These are phyloP conservation scores for Malurus leucopterus DNA, from an alignment of 2,797 vertebrate genomes.

Conservation along the genomic window DNA sequence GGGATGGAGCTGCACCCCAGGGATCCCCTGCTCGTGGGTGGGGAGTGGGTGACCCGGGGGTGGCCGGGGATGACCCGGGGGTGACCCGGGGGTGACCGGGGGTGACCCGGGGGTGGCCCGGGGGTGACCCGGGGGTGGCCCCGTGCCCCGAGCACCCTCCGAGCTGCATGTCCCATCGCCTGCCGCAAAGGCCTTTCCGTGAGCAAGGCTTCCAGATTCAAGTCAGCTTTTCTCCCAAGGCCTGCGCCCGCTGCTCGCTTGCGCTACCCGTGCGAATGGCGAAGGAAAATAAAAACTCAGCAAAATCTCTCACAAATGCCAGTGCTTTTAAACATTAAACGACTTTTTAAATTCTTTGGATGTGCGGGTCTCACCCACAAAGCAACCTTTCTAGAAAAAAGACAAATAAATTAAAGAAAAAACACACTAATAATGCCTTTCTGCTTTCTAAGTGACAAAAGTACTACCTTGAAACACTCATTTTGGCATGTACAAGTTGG, in stretches of 20 bases:
- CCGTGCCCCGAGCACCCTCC: too few relatives aligned
- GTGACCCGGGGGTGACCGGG: too few relatives aligned
- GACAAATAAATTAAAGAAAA: constrained; percentile 82
- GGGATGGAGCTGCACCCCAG: neutral
- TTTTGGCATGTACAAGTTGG: constrained; percentile 81
- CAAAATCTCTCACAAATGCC: constrained; percentile 83
- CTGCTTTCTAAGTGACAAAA: constrained; percentile 81
- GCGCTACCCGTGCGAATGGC: constrained; percentile 84
- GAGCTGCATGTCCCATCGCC: too few relatives aligned
- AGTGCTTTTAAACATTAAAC: constrained; percentile 85
- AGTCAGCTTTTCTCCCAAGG: constrained; percentile 78
- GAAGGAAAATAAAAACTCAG: constrained; percentile 68
- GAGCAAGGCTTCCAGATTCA: constrained; percentile 79
- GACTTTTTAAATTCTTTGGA: constrained; percentile 86
- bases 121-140: too few relatives aligned
- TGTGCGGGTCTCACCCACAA: constrained; percentile 85
- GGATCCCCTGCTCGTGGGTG: neutral
- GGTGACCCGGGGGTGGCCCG: too few relatives aligned
- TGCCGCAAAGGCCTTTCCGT: constrained; percentile 6
- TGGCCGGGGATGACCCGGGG: neutral
- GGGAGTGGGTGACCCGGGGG: accelerated
- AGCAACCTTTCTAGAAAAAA: constrained; percentile 80
- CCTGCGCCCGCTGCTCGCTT: constrained; percentile 75
- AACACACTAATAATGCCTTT: constrained; percentile 77
- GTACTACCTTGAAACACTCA: constrained; percentile 81